These are phyloP conservation scores for Microtus richardsoni DNA, from an alignment of 2,113 vertebrate genomes.

Conservation along the genomic window DNA sequence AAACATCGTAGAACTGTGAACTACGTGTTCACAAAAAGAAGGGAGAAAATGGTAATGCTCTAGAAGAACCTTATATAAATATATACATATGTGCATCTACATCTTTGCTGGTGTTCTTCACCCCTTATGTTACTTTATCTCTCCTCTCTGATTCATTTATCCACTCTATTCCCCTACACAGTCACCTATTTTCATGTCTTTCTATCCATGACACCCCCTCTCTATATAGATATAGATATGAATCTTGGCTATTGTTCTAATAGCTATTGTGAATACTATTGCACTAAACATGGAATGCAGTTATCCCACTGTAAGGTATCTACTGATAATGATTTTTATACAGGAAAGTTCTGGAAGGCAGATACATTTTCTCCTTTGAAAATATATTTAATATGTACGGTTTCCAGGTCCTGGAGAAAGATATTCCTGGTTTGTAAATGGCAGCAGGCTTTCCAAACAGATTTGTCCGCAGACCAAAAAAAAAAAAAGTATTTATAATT, in stretches of 20 bases:
- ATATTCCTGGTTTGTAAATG: neutral
- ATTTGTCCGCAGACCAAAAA: neutral
- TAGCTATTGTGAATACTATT: too few relatives aligned
- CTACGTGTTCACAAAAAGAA: neutral
- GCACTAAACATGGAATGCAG: neutral
- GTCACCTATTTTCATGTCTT: too few relatives aligned
- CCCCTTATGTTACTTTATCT: too few relatives aligned
- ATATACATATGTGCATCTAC: too few relatives aligned
- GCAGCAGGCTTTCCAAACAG: neutral
- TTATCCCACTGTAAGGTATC: neutral
- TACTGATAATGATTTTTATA: neutral
- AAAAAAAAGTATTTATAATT: neutral
- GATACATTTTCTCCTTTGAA: neutral
- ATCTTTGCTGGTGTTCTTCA: too few relatives aligned
- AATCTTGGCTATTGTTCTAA: too few relatives aligned
- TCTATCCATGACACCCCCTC: too few relatives aligned
- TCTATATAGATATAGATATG: neutral
- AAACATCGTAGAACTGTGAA: neutral
- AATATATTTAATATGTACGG: neutral
- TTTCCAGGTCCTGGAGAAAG: neutral
- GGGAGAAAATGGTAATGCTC: neutral
- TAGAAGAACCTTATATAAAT: too few relatives aligned
- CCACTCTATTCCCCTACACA: too few relatives aligned
- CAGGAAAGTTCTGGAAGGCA: neutral
- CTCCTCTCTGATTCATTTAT: neutral